Base-by-base conservation (phyloP, 2,113 vertebrate genomes). In the Pimephales promelas region DNA sequence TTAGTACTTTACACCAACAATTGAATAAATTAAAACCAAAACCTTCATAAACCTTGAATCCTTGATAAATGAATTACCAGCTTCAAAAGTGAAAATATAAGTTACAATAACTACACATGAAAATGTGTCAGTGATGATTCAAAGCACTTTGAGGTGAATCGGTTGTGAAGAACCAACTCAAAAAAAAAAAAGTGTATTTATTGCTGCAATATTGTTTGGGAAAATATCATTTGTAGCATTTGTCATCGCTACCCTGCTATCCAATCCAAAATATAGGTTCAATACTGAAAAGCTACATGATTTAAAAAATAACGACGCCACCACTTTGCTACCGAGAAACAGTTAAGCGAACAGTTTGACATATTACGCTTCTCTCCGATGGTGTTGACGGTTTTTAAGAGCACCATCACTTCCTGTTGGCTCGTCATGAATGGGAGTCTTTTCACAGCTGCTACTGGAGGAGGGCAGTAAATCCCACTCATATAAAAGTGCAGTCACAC, bases 401-500 rank as follows among this genome's bases (percentile, higher is more conserved):
- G 68, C 40, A 74, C 43, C 52, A 84, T 88, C 68, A 79, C 82
- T 74, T 82, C 57, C 78, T 72, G 77, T 54, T 49, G 47, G 10
- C 59, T 73, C 20, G 11, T 54, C 64, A 45, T 84, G 72, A 81
- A 36, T 26, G 57, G 70, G 59, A 45, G 47, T 34, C 28, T 73
- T 83, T 52, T 72, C 64, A 64, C 62, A 77, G 54, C 81, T 76
- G 76, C 49, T 81, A 54, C 71, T 68, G 80, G 34, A 81, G 79
- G 26, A 34, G 28, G 49, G 81, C 85, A 78, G 86, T 90, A 91
- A 91, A 91, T 90, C 82, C 86, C 71, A 31, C 54, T 79, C 75
- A 28, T 84, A 88, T 89, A 89, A 88, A 91, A 90, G 77, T 73
- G 82, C 85, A 86, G 85, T 77, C 83, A 88, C 87, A 88, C 70